A percentile compares a stretch with the other conserved stretches of the same genome.
These are phyloP conservation scores for Atta cephalotes DNA, from an alignment of 1,140 invertebrate genomes.

Conservation along the genomic window DNA sequence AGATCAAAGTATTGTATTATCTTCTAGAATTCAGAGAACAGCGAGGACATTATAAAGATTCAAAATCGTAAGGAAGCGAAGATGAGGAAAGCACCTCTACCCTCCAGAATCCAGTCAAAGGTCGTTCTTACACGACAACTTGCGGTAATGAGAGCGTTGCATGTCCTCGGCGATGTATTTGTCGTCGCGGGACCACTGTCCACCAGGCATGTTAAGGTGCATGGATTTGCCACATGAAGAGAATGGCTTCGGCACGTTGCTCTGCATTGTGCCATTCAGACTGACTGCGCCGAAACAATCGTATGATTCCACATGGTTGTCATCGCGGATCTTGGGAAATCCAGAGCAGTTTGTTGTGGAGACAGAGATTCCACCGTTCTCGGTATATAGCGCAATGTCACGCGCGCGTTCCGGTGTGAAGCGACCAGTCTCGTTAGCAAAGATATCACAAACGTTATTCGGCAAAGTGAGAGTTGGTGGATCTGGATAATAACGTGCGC, in stretches of 20 bases:
- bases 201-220: constrained; percentile 91
- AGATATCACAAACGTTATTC: constrained; percentile 83
- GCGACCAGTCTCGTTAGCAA: constrained; percentile 86
- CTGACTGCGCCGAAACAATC: constrained; percentile 90
- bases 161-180: constrained; percentile 90
- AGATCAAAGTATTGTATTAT: not conserved
- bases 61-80: not conserved
- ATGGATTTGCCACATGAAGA: constrained; percentile 87
- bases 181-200: constrained; percentile 89
- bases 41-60: not conserved
- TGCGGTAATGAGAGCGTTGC: constrained; percentile 87
- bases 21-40: constrained; percentile 14
- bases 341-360: not conserved
- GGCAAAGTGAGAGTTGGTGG: constrained; percentile 83
- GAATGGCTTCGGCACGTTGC: constrained; percentile 91
- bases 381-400: constrained; percentile 87
- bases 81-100: constrained; percentile 48
- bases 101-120: constrained; percentile 42
- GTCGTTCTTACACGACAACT: constrained; percentile 51
- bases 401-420: constrained; percentile 88
- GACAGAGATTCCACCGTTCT: constrained; percentile 11
- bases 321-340: constrained; percentile 73
- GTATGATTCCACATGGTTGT: constrained; percentile 89
- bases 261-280: constrained; percentile 91
- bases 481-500: constrained; percentile 77